A percentile compares a stretch with the other conserved stretches of the same genome.
phyloP scores from a whole-genome alignment of 2,888 invertebrate species.

The Agrotis puta region DNA sequence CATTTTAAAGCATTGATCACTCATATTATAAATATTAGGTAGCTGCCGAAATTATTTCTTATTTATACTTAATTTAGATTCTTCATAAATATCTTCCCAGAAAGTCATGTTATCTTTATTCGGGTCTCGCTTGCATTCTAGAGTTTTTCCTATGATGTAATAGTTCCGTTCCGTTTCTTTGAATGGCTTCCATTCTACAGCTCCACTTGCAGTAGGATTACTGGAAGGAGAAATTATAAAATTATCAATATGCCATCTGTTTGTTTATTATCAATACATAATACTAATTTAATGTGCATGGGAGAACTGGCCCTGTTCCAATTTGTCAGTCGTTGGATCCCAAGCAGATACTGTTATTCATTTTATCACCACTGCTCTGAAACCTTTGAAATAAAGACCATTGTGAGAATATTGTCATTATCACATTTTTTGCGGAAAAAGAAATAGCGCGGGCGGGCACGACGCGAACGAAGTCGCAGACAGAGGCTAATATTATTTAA shows the following conservation, averaged over 20 bases:
- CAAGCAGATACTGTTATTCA: too few species aligned
- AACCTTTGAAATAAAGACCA: too few species aligned
- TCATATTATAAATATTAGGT: neutral
- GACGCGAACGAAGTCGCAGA: too few species aligned
- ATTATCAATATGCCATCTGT: neutral
- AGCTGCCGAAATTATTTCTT: neutral
- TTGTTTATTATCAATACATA: too few species aligned
- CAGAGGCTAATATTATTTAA: neutral
- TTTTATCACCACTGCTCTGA: too few species aligned
- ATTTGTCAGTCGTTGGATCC: too few species aligned
- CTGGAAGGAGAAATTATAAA: conserved; percentile 73
- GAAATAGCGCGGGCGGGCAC: too few species aligned
- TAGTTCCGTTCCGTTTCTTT: conserved; percentile 76
- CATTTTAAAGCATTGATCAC: conserved; percentile 15
- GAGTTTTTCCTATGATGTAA: conserved; percentile 77
- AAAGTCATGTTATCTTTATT: conserved; percentile 77
- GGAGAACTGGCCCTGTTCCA: too few species aligned
- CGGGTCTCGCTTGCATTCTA: conserved; percentile 73
- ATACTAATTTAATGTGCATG: too few species aligned
- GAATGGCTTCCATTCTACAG: conserved; percentile 80
- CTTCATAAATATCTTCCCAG: conserved; percentile 84
- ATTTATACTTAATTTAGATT: conserved; percentile 58
- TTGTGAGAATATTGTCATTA: too few species aligned
- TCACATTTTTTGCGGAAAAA: neutral
- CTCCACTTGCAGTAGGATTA: conserved; percentile 77